Evolutionary conservation across 2,113 vertebrate genomes (phyloP).

Genomic region (Pteronura brasiliensis): DNA sequence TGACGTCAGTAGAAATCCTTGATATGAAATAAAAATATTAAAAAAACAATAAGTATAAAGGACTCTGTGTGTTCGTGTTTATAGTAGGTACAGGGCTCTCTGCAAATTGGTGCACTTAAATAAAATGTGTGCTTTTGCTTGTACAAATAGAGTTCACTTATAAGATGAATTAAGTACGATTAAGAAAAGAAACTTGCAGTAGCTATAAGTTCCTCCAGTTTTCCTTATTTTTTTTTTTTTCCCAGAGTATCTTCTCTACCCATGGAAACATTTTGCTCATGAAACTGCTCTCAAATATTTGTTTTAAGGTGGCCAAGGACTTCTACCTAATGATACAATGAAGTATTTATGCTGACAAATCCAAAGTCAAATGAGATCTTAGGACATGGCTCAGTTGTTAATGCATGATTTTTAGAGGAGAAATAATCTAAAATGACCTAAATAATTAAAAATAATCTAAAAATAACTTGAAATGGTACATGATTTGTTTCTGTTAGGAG

Average conservation of each 20-base stretch:
- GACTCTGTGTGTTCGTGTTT: constrained; percentile 59
- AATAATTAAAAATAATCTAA: constrained; percentile 36
- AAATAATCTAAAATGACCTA: constrained; percentile 45
- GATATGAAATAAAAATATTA: constrained; percentile 66
- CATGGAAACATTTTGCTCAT: constrained; percentile 75
- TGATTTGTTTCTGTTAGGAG: constrained; percentile 5
- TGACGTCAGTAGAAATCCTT: constrained; percentile 58
- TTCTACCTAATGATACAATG: constrained; percentile 65
- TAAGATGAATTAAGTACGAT: constrained; percentile 78
- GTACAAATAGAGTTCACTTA: constrained; percentile 61
- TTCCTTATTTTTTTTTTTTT: constrained; percentile 64
- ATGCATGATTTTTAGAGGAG: constrained; percentile 58
- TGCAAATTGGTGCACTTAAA: constrained; percentile 71
- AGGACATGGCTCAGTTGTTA: constrained; percentile 51
- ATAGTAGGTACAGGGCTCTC: constrained; percentile 31
- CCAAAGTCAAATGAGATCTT: constrained; percentile 48
- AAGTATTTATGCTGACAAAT: constrained; percentile 67
- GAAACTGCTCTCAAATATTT: constrained; percentile 78
- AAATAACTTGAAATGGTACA: constrained; percentile 43
- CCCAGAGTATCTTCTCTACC: constrained; percentile 71
- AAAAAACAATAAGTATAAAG: constrained; percentile 41
- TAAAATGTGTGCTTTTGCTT: constrained; percentile 57
- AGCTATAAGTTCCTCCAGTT: constrained; percentile 44
- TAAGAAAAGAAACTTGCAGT: constrained; percentile 71
- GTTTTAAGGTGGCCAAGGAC: constrained; percentile 71